phyloP scores from a whole-genome alignment of 2,797 vertebrate genomes.

The Gobionotothen gibberifrons region DNA sequence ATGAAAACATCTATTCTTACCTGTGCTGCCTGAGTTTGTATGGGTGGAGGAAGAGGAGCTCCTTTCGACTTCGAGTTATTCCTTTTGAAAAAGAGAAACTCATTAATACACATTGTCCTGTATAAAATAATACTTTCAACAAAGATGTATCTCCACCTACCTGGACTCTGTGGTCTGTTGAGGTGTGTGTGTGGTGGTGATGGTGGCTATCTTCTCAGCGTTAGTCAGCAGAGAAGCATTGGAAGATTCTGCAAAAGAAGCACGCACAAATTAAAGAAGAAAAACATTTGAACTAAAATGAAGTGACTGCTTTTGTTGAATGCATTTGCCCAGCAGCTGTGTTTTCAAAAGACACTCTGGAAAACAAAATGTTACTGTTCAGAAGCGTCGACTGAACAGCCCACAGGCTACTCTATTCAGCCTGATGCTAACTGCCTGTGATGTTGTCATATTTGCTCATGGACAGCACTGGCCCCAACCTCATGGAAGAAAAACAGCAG shows the following conservation, averaged over 20 bases:
- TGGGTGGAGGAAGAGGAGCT: conserved; percentile 84
- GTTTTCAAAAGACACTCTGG: conserved; percentile 43
- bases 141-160: conserved; percentile 43
- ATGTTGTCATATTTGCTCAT: conserved; percentile 75
- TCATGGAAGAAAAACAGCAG: conserved; percentile 23
- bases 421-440: conserved; percentile 69
- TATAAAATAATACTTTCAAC: neutral
- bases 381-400: conserved; percentile 42
- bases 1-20: conserved; percentile 75
- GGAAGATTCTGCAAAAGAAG: conserved; percentile 88
- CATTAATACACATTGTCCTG: neutral
- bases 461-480: conserved; percentile 33
- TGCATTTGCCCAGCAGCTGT: conserved; percentile 11
- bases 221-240: conserved; percentile 97
- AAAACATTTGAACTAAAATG: neutral
- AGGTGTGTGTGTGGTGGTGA: conserved; percentile 96
- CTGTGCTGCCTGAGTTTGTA: conserved; percentile 85
- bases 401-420: conserved; percentile 52
- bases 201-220: conserved; percentile 97
- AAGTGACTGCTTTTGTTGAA: conserved; percentile 38
- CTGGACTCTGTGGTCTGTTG: conserved; percentile 86
- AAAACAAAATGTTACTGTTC: conserved; percentile 54
- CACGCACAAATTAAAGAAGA: neutral
- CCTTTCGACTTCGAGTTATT: conserved; percentile 95
- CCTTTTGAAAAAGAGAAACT: conserved; percentile 77